These are phyloP conservation scores for Andrena trimmerana DNA, from an alignment of 2,888 invertebrate genomes.

Conservation along the genomic window DNA sequence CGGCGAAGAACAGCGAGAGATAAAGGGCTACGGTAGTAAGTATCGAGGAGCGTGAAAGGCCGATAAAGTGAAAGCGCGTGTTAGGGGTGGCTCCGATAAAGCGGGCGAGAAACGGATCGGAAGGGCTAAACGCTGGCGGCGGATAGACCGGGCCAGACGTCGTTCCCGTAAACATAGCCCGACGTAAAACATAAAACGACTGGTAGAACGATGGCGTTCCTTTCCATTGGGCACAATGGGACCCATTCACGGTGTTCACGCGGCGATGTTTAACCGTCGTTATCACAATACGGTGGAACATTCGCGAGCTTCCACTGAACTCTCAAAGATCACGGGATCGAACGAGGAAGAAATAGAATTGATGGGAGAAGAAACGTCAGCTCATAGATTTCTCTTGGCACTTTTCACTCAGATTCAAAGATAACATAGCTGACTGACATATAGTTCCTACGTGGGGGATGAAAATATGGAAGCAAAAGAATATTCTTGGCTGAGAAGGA, in stretches of 20 bases:
- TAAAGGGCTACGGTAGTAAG: constrained; percentile 28
- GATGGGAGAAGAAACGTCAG: neutral
- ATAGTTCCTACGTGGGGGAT: too few species aligned
- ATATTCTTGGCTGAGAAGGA: too few species aligned
- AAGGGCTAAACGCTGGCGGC: constrained; percentile 38
- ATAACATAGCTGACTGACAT: too few species aligned
- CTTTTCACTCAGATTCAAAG: too few species aligned
- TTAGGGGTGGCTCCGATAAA: constrained; percentile 9
- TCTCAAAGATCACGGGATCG: neutral
- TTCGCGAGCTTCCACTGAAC: constrained; percentile 28
- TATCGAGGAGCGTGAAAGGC: constrained; percentile 7
- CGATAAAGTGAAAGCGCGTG: neutral
- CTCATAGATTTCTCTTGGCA: too few species aligned
- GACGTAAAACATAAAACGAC: constrained; percentile 60
- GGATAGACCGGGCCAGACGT: constrained; percentile 33
- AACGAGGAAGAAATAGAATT: neutral
- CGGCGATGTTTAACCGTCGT: constrained; percentile 49
- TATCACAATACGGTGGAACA: constrained; percentile 62
- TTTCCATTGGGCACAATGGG: constrained; percentile 60
- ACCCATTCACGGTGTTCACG: constrained; percentile 49
- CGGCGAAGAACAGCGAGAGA: constrained; percentile 7
- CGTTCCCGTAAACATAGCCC: constrained; percentile 57
- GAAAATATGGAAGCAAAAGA: too few species aligned
- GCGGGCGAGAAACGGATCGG: constrained; percentile 38
- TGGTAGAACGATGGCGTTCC: constrained; percentile 52